These are phyloP conservation scores for Irena cyanogastra DNA, from an alignment of 2,113 vertebrate genomes.

Conservation along the genomic window DNA sequence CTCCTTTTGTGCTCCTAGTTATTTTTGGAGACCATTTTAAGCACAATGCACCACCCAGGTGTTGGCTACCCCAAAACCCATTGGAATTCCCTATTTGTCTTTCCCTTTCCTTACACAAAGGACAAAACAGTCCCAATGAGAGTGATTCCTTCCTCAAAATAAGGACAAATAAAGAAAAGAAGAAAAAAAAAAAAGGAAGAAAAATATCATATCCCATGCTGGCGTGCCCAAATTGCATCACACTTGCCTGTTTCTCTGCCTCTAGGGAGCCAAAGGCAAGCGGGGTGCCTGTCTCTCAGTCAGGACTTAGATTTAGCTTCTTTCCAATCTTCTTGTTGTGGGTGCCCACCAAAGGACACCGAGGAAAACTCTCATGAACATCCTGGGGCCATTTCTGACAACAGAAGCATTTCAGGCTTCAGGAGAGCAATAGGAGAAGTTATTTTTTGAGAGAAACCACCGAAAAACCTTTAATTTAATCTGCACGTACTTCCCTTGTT, in stretches of 20 bases:
- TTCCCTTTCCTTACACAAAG: neutral
- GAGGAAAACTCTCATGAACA: neutral
- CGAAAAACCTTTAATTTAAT: neutral
- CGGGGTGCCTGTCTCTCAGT: neutral
- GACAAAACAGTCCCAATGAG: neutral
- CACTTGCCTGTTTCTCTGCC: neutral
- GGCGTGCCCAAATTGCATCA: neutral
- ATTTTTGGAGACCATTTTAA: conserved; percentile 52
- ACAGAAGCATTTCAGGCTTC: neutral
- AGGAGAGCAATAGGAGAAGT: neutral
- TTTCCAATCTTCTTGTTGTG: neutral
- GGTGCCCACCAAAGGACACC: neutral
- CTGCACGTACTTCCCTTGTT: neutral
- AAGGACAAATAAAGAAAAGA: neutral
- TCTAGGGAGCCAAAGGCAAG: neutral
- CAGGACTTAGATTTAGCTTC: neutral
- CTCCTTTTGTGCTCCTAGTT: conserved; percentile 13
- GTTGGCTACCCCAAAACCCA: neutral
- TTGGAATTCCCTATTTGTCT: neutral
- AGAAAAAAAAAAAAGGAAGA: neutral
- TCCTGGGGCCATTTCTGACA: neutral
- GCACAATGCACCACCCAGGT: conserved; percentile 51
- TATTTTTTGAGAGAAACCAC: neutral
- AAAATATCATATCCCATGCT: neutral
- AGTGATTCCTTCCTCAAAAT: neutral